Evolutionary conservation across 2,797 vertebrate species (phyloP).

Genomic region (Typhlichthys eigenmanni): DNA sequence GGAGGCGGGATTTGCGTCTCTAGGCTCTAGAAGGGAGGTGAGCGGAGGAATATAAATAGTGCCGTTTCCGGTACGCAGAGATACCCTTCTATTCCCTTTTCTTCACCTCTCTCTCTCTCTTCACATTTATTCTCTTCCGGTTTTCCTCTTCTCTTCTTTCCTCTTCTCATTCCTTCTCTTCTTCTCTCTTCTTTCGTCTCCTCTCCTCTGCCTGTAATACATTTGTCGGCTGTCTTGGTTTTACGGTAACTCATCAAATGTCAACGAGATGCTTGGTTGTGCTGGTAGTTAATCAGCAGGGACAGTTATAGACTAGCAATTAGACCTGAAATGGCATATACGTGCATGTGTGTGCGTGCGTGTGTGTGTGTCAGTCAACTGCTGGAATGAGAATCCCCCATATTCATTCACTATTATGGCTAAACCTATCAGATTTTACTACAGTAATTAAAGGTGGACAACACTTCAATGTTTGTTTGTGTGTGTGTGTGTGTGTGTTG

Average conservation of each 20-base stretch:
- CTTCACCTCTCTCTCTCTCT: too few relatives aligned
- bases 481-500: too few relatives aligned
- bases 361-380: slow-evolving; percentile 12
- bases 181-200: too few relatives aligned
- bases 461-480: too few relatives aligned
- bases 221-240: neutral
- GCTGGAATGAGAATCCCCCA: too few relatives aligned
- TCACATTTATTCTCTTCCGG: too few relatives aligned
- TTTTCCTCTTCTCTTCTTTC: too few relatives aligned
- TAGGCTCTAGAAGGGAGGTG: slow-evolving; percentile 20
- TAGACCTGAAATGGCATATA: slow-evolving; percentile 6
- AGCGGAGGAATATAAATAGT: slow-evolving; percentile 9
- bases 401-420: too few relatives aligned
- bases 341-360: neutral
- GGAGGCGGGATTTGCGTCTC: slow-evolving; percentile 21
- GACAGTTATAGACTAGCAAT: slow-evolving; percentile 10
- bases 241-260: slow-evolving; percentile 17
- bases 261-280: neutral
- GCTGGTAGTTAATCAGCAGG: slow-evolving; percentile 1
- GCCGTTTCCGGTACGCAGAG: neutral
- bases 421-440: too few relatives aligned
- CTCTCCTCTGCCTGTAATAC: neutral
- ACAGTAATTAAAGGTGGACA: too few relatives aligned
- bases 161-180: too few relatives aligned
- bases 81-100: slow-evolving; percentile 8